Evolutionary conservation across 2,888 invertebrate species (phyloP).

Genomic region (Aspidapion aeneum): DNA sequence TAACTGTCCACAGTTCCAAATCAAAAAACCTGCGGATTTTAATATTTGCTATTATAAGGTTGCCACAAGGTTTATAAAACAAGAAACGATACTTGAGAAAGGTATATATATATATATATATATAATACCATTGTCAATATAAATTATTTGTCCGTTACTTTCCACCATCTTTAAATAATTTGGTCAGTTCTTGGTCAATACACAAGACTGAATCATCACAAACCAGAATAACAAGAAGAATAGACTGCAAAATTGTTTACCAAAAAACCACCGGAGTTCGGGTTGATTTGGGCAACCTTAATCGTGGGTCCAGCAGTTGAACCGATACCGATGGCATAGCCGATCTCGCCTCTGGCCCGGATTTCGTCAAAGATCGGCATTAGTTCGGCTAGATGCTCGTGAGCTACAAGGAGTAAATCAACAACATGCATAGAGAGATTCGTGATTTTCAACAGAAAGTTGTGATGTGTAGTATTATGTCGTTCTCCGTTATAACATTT

Average conservation of each 20-base stretch:
- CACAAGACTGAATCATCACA: too few species aligned
- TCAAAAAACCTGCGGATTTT: too few species aligned
- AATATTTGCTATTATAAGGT: too few species aligned
- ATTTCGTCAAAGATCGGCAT: slow-evolving; percentile 94
- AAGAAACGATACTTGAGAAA: too few species aligned
- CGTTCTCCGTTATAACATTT: neutral
- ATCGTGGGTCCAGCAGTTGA: slow-evolving; percentile 65
- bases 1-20: too few species aligned
- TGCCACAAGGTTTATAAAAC: too few species aligned
- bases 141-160: too few species aligned
- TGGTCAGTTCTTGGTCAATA: too few species aligned
- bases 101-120: too few species aligned
- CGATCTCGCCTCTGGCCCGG: slow-evolving; percentile 86
- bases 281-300: slow-evolving; percentile 54
- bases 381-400: slow-evolving; percentile 93
- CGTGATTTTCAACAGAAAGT: neutral
- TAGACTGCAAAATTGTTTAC: slow-evolving; percentile 55
- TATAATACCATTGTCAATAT: too few species aligned
- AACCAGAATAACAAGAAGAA: too few species aligned
- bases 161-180: too few species aligned
- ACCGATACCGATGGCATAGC: slow-evolving; percentile 85
- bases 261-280: slow-evolving; percentile 67
- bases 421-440: neutral
- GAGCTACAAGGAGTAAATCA: slow-evolving; percentile 58
- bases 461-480: neutral